Conservation (phyloP, 2,113 vertebrate species). For the Lutjanus erythropterus region DNA sequence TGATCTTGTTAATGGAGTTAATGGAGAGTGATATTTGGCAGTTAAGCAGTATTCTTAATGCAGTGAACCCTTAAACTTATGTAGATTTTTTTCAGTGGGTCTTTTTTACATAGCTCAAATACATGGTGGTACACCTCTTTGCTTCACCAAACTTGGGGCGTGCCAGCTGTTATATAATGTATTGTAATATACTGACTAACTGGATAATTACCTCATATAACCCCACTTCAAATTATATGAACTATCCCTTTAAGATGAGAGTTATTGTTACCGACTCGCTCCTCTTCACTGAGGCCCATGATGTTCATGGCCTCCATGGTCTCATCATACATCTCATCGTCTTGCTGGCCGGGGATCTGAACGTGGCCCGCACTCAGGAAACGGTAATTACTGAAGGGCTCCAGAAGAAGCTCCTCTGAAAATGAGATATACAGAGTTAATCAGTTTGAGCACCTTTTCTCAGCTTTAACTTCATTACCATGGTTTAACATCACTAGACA, state of each 20-base stretch:
- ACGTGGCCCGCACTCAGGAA: slow-evolving; percentile 92
- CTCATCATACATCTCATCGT: slow-evolving; percentile 94
- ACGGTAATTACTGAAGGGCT: slow-evolving; percentile 91
- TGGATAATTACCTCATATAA: too few relatives aligned
- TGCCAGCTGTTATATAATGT: too few relatives aligned
- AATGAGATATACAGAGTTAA: slow-evolving; percentile 5
- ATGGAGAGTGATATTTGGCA: too few relatives aligned
- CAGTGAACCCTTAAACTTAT: too few relatives aligned
- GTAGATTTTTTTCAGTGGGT: too few relatives aligned
- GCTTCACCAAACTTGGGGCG: too few relatives aligned
- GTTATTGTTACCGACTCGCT: slow-evolving; percentile 85
- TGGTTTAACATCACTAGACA: background rate
- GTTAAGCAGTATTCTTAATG: too few relatives aligned
- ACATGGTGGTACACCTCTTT: too few relatives aligned
- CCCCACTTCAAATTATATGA: too few relatives aligned
- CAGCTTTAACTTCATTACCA: background rate
- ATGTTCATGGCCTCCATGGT: slow-evolving; percentile 96
- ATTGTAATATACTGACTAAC: too few relatives aligned
- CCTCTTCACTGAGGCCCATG: slow-evolving; percentile 94
- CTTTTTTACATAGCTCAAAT: too few relatives aligned
- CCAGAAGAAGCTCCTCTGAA: slow-evolving; percentile 92
- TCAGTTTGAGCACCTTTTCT: background rate
- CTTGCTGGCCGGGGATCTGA: slow-evolving; percentile 91
- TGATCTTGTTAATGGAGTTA: too few relatives aligned
- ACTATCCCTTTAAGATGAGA: background rate